phyloP scores from a whole-genome alignment of 1,140 invertebrate species.

The Neodiprion fabricii region DNA sequence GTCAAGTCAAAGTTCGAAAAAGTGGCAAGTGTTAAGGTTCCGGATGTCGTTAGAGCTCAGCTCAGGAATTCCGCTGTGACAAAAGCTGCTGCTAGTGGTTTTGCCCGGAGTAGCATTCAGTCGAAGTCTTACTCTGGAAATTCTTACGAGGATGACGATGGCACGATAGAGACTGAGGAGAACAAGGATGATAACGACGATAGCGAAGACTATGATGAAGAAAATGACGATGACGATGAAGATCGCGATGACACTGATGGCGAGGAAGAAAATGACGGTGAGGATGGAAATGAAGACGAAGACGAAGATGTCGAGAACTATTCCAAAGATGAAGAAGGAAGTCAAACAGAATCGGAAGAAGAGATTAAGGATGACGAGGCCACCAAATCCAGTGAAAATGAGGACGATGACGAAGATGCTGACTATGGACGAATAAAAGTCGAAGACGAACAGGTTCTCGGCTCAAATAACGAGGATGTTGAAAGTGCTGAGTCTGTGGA shows the following conservation, averaged over 20 bases:
- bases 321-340: constrained; percentile 21
- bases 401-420: not conserved
- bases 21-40: not conserved
- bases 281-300: constrained; percentile 22
- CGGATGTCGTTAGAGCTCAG: not conserved
- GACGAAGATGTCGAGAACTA: constrained; percentile 27
- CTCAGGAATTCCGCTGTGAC: not conserved
- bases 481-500: not conserved
- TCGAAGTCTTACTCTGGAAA: not conserved
- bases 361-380: constrained; percentile 16
- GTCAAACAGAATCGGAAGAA: not conserved
- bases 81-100: not conserved
- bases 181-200: constrained; percentile 18
- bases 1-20: not conserved
- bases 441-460: not conserved
- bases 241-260: constrained; percentile 24
- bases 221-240: constrained; percentile 24
- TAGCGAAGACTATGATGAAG: constrained; percentile 18
- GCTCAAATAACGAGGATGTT: not conserved
- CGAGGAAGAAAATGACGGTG: constrained; percentile 18
- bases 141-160: constrained; percentile 25
- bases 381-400: constrained; percentile 20
- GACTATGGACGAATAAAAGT: constrained; percentile 28
- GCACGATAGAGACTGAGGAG: constrained; percentile 11
- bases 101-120: not conserved